Conservation (phyloP, 2,113 vertebrate species). For the Sylvietta virens region DNA sequence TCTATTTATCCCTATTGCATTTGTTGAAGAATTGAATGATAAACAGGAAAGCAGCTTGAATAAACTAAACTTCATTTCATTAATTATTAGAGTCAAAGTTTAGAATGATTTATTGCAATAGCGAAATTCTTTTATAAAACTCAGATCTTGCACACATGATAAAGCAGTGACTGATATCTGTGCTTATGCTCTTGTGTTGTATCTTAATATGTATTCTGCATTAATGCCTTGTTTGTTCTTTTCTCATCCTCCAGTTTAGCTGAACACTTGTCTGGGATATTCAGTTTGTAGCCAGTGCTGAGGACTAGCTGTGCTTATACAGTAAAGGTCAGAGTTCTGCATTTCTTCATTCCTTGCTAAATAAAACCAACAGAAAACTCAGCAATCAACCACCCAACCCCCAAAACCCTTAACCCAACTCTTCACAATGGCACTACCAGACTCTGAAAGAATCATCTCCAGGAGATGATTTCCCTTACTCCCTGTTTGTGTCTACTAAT, state of each 20-base stretch:
- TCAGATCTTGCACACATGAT: fast-evolving
- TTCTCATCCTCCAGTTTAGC: background rate
- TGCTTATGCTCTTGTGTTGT: background rate
- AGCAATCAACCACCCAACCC: background rate
- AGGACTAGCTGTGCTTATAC: background rate
- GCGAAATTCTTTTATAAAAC: background rate
- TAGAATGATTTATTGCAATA: background rate
- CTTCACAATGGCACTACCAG: background rate
- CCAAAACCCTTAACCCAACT: background rate
- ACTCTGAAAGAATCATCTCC: background rate
- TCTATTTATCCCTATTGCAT: background rate
- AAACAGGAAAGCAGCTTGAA: background rate
- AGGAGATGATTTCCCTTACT: background rate
- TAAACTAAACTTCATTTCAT: background rate
- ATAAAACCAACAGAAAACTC: background rate
- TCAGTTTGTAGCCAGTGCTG: background rate
- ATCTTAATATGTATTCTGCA: background rate
- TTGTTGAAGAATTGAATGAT: background rate
- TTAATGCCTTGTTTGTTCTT: background rate
- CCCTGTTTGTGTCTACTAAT: background rate
- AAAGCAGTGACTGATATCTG: background rate
- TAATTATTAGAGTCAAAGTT: background rate
- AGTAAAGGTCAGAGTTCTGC: background rate
- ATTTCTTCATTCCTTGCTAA: background rate
- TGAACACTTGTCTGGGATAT: background rate